These are phyloP conservation scores for Zoanthus gigantus DNA, from an alignment of 92 coral and sea anemone species.

Conservation along the genomic window DNA sequence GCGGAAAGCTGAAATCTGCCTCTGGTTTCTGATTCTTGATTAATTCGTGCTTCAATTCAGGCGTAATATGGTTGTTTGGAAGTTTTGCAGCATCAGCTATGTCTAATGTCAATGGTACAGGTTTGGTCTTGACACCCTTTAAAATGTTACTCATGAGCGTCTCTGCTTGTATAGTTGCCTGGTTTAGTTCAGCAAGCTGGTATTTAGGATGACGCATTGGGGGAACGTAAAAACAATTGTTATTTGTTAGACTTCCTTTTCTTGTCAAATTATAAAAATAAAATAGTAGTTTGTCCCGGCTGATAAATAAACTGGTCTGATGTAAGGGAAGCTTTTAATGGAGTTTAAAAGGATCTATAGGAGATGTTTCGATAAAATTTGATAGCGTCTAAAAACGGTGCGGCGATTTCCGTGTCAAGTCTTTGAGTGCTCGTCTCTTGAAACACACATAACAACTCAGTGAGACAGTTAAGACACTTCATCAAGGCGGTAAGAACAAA, in stretches of 20 bases:
- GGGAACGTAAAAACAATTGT: background rate
- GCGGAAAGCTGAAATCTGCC: conserved; percentile 52
- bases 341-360: background rate
- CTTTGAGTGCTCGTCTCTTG: background rate
- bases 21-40: conserved; percentile 54
- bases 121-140: background rate
- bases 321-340: no score
- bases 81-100: background rate
- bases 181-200: background rate
- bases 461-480: background rate
- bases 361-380: background rate
- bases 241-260: no score
- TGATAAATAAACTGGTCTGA: no score
- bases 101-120: background rate
- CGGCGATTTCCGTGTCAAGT: background rate
- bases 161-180: background rate
- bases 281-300: no score
- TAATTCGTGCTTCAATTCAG: background rate
- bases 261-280: no score
- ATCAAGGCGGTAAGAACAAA: background rate
- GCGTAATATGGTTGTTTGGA: background rate
- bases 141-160: background rate
- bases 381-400: conserved; percentile 6
- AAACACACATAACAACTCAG: conserved; percentile 9
- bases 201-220: background rate